Conservation (phyloP, 1,140 invertebrate species). For the Scaptodrosophila lebanonensis region DNA sequence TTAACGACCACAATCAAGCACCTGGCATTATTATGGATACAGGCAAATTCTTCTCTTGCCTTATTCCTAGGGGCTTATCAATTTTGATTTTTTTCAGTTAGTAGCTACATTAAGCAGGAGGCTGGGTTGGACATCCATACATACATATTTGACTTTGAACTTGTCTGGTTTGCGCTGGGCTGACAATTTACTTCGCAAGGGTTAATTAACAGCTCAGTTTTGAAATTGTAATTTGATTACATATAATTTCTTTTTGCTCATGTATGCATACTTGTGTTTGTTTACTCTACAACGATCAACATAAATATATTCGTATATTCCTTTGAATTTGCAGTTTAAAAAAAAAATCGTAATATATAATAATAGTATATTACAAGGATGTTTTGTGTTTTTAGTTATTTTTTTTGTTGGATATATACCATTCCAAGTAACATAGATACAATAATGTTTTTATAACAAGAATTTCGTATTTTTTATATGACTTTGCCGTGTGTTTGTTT, state of each 20-base stretch:
- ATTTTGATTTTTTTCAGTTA: neutral
- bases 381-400: slow-evolving; percentile 35
- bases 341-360: slow-evolving; percentile 62
- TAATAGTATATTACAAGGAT: slow-evolving; percentile 68
- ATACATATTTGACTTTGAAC: neutral
- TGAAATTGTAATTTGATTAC: slow-evolving; percentile 66
- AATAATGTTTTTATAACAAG: slow-evolving; percentile 67
- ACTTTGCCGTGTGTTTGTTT: slow-evolving; percentile 8
- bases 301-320: slow-evolving; percentile 60
- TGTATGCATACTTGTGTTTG: slow-evolving; percentile 25
- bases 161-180: slow-evolving; percentile 10
- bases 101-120: no score
- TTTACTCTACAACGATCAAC: slow-evolving; percentile 69
- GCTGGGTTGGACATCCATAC: neutral
- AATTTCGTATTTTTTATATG: slow-evolving; percentile 42
- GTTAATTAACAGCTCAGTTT: slow-evolving; percentile 48
- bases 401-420: slow-evolving; percentile 2
- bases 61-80: slow-evolving; percentile 11
- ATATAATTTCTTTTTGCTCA: slow-evolving; percentile 46
- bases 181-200: slow-evolving; percentile 2
- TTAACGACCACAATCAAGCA: slow-evolving; percentile 18
- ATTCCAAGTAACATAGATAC: slow-evolving; percentile 61
- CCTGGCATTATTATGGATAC: slow-evolving; percentile 1
- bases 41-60: slow-evolving; percentile 8
- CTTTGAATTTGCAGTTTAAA: slow-evolving; percentile 51